Evolutionary conservation across 2,113 vertebrate species (phyloP), one percentile per base, ranked within the genome.

Genomic region (Quiscalus mexicanus): DNA sequence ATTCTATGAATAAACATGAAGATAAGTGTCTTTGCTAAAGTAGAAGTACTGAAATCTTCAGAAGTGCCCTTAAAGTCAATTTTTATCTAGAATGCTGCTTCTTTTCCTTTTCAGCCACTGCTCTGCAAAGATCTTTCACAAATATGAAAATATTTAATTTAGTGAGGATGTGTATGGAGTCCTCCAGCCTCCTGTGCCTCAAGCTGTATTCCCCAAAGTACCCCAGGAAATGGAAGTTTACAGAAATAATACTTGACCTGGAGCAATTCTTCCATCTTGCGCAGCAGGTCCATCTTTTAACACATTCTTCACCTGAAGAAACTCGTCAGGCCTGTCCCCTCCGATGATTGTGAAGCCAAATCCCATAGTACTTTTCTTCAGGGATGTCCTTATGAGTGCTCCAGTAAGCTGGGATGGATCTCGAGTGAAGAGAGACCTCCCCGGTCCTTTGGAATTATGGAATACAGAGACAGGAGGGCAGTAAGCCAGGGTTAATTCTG

Each of bases 341-440:
- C 99, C 99, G 7, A 99, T 99, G 84, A 99, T 99, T 59, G 99
- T 99, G 90, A 99, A 99, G 47, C 99, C 99, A 89, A 99, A 99
- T 8, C 99, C 99, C 98, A 99, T 99, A 2, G 98, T 86, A 67
- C 99, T 99, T 96, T 99, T 99, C 58, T 98, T 98, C 55, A 99
- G 96, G 0, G 99, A 98, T 0, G 99, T 99, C 81, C 98, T 98
- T 75, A 99, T 96, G 37, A 99, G 98, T 11, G 98, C 96, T 60
- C 99, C 99, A 95, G 98, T 98, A 22, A 99, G 98, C 94, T 99
- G 99, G 45, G 98, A 96, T 1, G 99, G 99, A 75, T 99, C 99
- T 63, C 99, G 97, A 4, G 99, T 99, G 96, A 99, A 99, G 65
- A 97, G 96, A 24, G 98, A 97, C 58, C 95, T 98, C 41, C 96